A percentile compares a stretch with the other conserved stretches of the same genome.
Evolutionary conservation across 2,888 invertebrate genomes (phyloP).

Genomic region (Thysanoteuthis rhombus): DNA sequence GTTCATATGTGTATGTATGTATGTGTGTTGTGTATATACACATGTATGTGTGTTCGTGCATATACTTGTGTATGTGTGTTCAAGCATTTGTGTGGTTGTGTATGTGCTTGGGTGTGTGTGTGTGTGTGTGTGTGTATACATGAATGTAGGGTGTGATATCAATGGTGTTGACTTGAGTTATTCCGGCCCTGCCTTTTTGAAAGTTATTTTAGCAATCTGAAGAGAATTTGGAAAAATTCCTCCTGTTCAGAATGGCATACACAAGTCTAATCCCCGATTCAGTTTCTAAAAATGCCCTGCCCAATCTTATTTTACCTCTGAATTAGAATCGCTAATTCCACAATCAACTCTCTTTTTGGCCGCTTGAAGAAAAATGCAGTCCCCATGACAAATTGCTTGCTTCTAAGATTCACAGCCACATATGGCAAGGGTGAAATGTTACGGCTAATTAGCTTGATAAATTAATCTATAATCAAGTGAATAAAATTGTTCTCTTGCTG

Average conservation of each 20-base stretch:
- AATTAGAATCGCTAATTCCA: background rate
- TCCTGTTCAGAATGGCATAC: background rate
- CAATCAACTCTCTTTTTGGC: background rate
- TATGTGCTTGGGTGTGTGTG: too few species aligned
- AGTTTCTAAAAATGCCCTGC: background rate
- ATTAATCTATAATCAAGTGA: constrained; percentile 12
- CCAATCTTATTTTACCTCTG: background rate
- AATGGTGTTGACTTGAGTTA: background rate
- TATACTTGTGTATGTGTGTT: too few species aligned
- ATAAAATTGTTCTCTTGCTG: background rate
- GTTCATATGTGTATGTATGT: too few species aligned
- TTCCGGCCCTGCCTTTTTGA: background rate
- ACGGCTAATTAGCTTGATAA: background rate
- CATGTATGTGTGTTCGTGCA: too few species aligned
- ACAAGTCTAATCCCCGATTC: background rate
- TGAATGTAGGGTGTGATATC: background rate
- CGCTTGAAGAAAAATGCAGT: background rate
- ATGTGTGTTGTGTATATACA: too few species aligned
- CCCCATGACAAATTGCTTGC: background rate
- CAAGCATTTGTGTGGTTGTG: too few species aligned
- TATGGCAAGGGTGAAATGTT: background rate
- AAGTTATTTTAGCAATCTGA: background rate
- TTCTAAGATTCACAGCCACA: background rate
- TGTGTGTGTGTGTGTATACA: too few species aligned
- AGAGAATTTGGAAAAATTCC: background rate